These are phyloP conservation scores for Trinectes maculatus DNA, from an alignment of 2,113 vertebrate species.

Conservation along the genomic window DNA sequence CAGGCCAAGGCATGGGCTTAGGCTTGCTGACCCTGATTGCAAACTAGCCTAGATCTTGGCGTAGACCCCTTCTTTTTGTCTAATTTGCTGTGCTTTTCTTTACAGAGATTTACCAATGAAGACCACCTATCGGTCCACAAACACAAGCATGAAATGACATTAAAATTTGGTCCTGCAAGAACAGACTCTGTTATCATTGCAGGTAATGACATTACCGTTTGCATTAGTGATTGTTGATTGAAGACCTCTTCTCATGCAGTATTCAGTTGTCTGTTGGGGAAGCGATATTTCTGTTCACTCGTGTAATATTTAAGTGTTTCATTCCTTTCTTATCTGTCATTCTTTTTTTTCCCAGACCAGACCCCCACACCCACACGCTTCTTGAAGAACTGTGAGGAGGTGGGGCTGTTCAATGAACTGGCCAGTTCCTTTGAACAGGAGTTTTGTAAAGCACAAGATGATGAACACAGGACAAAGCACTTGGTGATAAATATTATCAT, in stretches of 20 bases:
- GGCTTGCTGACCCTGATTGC: too few relatives aligned
- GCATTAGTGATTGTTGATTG: background rate
- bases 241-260: background rate
- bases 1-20: too few relatives aligned
- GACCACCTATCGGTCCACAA: conserved; percentile 98
- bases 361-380: conserved; percentile 98
- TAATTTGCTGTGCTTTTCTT: background rate
- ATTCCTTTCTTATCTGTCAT: too few relatives aligned
- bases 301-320: background rate
- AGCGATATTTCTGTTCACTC: conserved; percentile 3
- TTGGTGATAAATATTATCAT: conserved; percentile 72
- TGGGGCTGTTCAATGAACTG: conserved; percentile 96
- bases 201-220: conserved; percentile 79
- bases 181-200: conserved; percentile 98
- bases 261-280: background rate
- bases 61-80: too few relatives aligned
- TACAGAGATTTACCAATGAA: conserved; percentile 98
- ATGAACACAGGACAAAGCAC: conserved; percentile 87
- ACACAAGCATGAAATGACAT: conserved; percentile 99
- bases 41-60: too few relatives aligned
- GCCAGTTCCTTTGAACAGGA: conserved; percentile 96
- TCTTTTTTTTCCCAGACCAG: conserved; percentile 84
- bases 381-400: conserved; percentile 98
- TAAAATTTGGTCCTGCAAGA: conserved; percentile 97
- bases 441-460: conserved; percentile 92